These are phyloP conservation scores for Drosophila sechellia DNA, from an alignment of 1,140 invertebrate genomes.

Conservation along the genomic window DNA sequence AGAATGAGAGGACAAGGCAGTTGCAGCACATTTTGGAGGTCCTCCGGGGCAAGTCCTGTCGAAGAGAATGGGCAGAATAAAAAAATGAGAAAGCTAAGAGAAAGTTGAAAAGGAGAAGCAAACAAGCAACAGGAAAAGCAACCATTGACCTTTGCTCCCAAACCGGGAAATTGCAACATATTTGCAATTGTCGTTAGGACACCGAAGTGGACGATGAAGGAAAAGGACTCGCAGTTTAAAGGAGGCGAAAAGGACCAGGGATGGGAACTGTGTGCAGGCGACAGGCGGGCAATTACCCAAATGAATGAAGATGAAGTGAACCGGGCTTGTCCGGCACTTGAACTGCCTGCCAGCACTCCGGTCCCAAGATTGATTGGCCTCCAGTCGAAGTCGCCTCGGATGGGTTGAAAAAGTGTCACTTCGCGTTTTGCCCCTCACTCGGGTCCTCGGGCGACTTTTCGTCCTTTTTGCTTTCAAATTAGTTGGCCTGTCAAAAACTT, in stretches of 20 bases:
- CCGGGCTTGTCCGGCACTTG: conserved; percentile 40
- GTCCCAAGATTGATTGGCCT: conserved; percentile 58
- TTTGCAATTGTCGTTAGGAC: conserved; percentile 72
- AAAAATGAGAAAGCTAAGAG: not conserved
- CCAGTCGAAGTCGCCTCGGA: conserved; percentile 12
- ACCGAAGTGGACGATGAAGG: conserved; percentile 20
- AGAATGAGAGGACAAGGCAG: conserved; percentile 32
- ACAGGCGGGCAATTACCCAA: conserved; percentile 59
- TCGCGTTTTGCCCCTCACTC: conserved; percentile 33
- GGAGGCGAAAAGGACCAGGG: not conserved
- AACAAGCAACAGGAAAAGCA: conserved; percentile 28
- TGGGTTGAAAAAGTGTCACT: conserved; percentile 39
- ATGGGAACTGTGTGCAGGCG: conserved; percentile 15
- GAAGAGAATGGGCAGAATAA: not conserved
- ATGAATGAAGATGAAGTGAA: conserved; percentile 78
- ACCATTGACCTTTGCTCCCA: conserved; percentile 32
- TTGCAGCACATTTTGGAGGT: conserved; percentile 66
- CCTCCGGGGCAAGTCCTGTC: conserved; percentile 54
- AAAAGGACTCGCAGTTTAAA: conserved; percentile 7
- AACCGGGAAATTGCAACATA: conserved; percentile 76
- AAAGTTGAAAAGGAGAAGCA: conserved; percentile 13
- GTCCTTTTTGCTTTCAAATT: conserved; percentile 41
- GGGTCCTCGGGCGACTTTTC: conserved; percentile 13
- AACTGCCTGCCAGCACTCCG: conserved; percentile 45
- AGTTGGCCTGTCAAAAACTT: conserved; percentile 52